These are phyloP conservation scores for Diorhabda carinulata DNA, from an alignment of 1,140 invertebrate genomes.

Conservation along the genomic window DNA sequence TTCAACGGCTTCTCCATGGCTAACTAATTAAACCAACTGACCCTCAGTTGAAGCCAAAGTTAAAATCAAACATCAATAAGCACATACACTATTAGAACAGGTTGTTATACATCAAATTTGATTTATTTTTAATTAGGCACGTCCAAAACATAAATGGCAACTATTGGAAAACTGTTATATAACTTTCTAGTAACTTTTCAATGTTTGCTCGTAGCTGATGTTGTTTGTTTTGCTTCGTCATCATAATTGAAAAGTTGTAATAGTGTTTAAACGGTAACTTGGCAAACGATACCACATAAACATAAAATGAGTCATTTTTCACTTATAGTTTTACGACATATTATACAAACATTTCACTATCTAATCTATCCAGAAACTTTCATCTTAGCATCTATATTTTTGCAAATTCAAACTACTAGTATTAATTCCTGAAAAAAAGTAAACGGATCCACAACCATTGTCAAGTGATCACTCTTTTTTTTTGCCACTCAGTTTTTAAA, in stretches of 20 bases:
- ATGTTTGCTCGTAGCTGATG: background rate
- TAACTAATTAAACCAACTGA: constrained; percentile 40
- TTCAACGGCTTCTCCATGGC: constrained; percentile 32
- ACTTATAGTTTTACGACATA: too few relatives aligned
- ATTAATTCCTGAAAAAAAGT: too few relatives aligned
- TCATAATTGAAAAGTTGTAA: background rate
- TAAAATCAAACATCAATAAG: constrained; percentile 38
- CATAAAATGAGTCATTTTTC: too few relatives aligned
- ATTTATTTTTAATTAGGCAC: constrained; percentile 37
- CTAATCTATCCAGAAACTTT: too few relatives aligned
- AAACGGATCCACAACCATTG: too few relatives aligned
- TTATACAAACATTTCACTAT: too few relatives aligned
- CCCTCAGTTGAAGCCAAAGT: constrained; percentile 28
- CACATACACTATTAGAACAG: constrained; percentile 33
- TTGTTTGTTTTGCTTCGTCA: background rate
- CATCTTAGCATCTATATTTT: too few relatives aligned
- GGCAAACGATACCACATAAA: too few relatives aligned
- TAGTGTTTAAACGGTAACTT: too few relatives aligned
- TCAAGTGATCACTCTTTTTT: too few relatives aligned
- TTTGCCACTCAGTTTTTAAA: too few relatives aligned
- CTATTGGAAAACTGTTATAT: constrained; percentile 12
- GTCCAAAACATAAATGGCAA: constrained; percentile 31
- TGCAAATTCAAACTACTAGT: too few relatives aligned
- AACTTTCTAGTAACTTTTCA: constrained; percentile 9
- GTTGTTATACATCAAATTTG: constrained; percentile 25